Evolutionary conservation across 2,113 vertebrate genomes (phyloP), one percentile per base, ranked within the genome.

Genomic region (Rhynchomys soricoides): DNA sequence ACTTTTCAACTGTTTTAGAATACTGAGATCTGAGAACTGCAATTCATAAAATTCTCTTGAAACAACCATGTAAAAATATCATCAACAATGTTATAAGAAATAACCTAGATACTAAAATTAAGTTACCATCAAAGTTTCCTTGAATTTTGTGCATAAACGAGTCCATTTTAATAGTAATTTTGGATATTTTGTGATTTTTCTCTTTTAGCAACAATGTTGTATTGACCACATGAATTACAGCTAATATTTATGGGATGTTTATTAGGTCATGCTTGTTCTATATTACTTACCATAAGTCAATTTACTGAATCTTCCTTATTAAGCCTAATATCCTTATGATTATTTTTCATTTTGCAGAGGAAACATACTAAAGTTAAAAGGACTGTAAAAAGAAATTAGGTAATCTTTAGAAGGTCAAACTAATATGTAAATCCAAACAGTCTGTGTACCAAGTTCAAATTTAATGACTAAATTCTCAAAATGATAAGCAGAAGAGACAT

Each of bases 1-100:
- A 87, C 52, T 73, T 90, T 91, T 87, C 8, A 59, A 71, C 26
- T 91, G 29, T 71, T 89, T 89, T 71, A 71, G 59, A 70, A 83
- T 91, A 70, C 43, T 82, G 37, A 88, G 43, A 12, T 77, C 34
- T 91, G 50, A 87, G 26, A 78, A 70, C 8, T 89, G 68, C 50
- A 81, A 13, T 91, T 31, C 43, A 68, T 81, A 88, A 75, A 91
- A 91, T 83, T 91, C 52, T 81, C 8, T 45, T 78, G 10, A 48
- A 91, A 91, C 52, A 40, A 24, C 19, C 40, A 64, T 19, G 15
- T 68, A 77, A 83, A 91, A 70, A 31, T n/a, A 78, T 45, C 64
- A 85, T 89, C 83, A 73, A 85, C 70, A 71, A 2, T 26, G 50
- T 95, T 29, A 43, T 62, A 78, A 55, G 21, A 78, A 94, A 94